Conservation (phyloP, 2,797 vertebrate genomes). For the Centropyge bicolor region DNA sequence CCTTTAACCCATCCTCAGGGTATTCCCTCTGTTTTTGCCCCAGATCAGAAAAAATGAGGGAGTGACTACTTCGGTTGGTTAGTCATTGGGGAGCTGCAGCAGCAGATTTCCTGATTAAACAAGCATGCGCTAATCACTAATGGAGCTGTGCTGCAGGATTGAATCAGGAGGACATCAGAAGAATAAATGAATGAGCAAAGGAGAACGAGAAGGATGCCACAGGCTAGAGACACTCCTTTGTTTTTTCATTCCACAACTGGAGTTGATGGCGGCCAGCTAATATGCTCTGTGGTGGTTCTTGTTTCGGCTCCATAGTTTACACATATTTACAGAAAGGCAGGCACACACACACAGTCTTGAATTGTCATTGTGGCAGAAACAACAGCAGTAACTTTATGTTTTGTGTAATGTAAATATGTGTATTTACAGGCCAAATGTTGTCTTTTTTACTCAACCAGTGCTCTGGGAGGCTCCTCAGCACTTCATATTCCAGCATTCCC, state of each 20-base stretch:
- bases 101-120: slow-evolving; percentile 78
- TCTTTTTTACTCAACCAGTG: slow-evolving; percentile 83
- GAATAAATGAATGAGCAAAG: slow-evolving; percentile 53
- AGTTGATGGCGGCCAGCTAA: slow-evolving; percentile 12
- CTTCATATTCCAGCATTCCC: slow-evolving; percentile 98
- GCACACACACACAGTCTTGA: not conserved
- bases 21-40: slow-evolving; percentile 69
- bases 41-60: slow-evolving; percentile 61
- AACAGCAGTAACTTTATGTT: not conserved
- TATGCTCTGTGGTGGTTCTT: slow-evolving; percentile 1
- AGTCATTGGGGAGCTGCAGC: slow-evolving; percentile 72
- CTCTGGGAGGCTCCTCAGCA: slow-evolving; percentile 95
- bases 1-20: slow-evolving; percentile 74
- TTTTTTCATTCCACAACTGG: slow-evolving; percentile 35
- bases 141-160: slow-evolving; percentile 66
- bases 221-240: slow-evolving; percentile 46
- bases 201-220: slow-evolving; percentile 51
- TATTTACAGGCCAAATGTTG: slow-evolving; percentile 23
- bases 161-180: slow-evolving; percentile 64
- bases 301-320: slow-evolving; percentile 10
- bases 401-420: not conserved
- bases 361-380: not conserved
- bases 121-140: slow-evolving; percentile 75
- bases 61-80: slow-evolving; percentile 68
- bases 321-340: slow-evolving; percentile 8